Base-by-base conservation (phyloP, 2,113 vertebrate genomes). In the Pseudopodoces humilis region DNA sequence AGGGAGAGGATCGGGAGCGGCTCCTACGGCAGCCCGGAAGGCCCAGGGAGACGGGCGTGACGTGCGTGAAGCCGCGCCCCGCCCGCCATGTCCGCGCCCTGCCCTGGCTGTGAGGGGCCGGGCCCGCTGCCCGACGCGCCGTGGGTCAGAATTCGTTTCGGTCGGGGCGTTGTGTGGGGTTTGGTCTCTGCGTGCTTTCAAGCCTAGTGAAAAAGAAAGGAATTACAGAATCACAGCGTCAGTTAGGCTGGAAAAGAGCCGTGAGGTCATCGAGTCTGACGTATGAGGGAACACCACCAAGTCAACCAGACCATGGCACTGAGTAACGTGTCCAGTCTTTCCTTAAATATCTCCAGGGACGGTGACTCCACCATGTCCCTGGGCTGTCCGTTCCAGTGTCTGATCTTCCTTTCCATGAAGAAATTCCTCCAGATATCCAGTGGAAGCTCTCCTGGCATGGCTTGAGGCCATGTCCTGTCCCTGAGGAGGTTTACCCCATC, bases 131-230 rank as follows among this genome's bases (percentile, higher is more conserved):
- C 10, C 0, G 7, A 1, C 2, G n/a, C 12, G 30, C 14, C 0
- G 3, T 0, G 35, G 0, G 19, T 0, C 19, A 0, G 7, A 0
- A 0, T 1, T 53, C 4, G 6, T 24, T 3, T 20, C 3, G 0
- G 2, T 6, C 7, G 0, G 7, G 3, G 3, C 2, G 10, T 2
- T 7, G 6, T 2, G 1, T 0, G 7, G 7, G 8, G 7, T 3
- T 7, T 6, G 50, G 12, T 9, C 2, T 16, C 2, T 8, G 27
- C 9, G 0, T 3, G 44, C 10, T 30, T 12, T 28, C 15, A 2
- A 7, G 16, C 28, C 3, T 7, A 3, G 20, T 2, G 14, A 53
- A 9, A 39, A 41, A 7, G 10, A n/a, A 58, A 59, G 15, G 33
- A 25, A 11, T 50, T 13, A 3, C 37, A 3, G 37, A 24, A 11